Conservation (phyloP, 2,888 invertebrate species). For the Stegophylla sp. region DNA sequence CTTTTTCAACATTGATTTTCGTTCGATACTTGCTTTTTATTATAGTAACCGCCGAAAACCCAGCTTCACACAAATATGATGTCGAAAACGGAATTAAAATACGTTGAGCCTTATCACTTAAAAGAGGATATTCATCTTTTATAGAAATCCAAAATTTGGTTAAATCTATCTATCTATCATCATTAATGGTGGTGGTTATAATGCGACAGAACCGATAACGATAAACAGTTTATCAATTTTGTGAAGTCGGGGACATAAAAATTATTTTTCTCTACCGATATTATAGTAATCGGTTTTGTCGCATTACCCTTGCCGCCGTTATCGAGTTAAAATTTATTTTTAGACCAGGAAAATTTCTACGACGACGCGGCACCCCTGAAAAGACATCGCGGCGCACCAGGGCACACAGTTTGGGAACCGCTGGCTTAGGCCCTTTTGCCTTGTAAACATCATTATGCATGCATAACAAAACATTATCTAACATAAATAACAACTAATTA, state of each 20-base stretch:
- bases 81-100: constrained; percentile 10
- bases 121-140: background rate
- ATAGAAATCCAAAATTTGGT: background rate
- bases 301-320: constrained; percentile 19
- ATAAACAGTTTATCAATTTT: constrained; percentile 23
- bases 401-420: no score
- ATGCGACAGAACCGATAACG: constrained; percentile 12
- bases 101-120: background rate
- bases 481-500: no score
- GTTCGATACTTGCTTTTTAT: constrained; percentile 13
- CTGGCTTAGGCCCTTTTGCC: no score
- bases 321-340: constrained; percentile 25
- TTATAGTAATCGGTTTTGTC: constrained; percentile 21
- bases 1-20: constrained; percentile 7
- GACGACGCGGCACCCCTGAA: no score
- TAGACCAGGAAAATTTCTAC: no score
- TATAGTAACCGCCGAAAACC: constrained; percentile 13
- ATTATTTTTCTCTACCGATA: constrained; percentile 17
- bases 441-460: no score
- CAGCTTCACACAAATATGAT: constrained; percentile 13
- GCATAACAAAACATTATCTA: no score
- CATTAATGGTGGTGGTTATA: constrained; percentile 8
- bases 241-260: constrained; percentile 15
- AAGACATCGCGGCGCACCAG: no score
- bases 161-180: constrained; percentile 1